Evolutionary conservation across 1,140 invertebrate species (phyloP), one percentile per base, ranked within the genome.

Genomic region (Sweltsa coloradensis): DNA sequence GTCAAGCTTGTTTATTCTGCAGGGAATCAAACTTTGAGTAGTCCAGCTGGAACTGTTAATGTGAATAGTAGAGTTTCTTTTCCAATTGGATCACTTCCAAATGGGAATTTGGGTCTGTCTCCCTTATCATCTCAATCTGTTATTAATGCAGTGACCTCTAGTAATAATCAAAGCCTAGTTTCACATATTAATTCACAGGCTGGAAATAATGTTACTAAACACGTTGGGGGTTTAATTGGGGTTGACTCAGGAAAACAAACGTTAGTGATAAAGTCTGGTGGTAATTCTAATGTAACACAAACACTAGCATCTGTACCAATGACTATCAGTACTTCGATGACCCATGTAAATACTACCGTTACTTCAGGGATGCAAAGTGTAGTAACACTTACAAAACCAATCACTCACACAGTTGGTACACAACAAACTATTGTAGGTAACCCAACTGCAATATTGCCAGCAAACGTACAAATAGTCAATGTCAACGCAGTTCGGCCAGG

Each of bases 401-500:
- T 69, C 45, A 63, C 61, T 26, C 71, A 71, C 50, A 66, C 66
- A 52, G 67, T 72, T 34, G 67, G 66, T 46, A 69, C 73, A 47
- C 66, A 68, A 37, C 74, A 75, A 42, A 73, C 72, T 11, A 63
- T 70, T 52, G 47, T 49, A 22, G 47, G 41, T 4, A 49, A 34
- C 24, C 46, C 34, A 16, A 36, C 51, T 14, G 58, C 68, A 61
- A 74, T 81, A 58, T 68, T 84, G 46, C 76, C 75, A 41, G 75
- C 78, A 50, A 85, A 85, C 70, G 82, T 91, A 52, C 85, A 89
- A 63, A 85, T 92, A 60, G 72, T 92, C 41, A 90, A 89, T 70
- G 69, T 78, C 25, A 78, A 77, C 62, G 58, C 73, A 3, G 79
- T 89, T 69, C 71, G 85, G 52, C 78, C 82, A 25, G 76, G 70